Conservation (phyloP, 1,140 invertebrate species). For the Camponotus pennsylvanicus region DNA sequence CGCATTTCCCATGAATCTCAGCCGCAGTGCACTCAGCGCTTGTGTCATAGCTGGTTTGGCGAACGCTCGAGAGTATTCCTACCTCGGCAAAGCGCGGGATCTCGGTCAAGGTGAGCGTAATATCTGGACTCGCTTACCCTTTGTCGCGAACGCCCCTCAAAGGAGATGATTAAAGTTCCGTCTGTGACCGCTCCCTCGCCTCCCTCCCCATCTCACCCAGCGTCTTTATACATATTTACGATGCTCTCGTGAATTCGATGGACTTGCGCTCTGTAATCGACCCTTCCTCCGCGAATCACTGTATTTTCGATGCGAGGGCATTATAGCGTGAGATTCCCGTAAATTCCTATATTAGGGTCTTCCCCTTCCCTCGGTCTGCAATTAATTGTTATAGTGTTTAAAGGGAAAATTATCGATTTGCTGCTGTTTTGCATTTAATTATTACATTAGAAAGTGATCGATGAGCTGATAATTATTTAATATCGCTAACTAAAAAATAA, state of each 20-base stretch:
- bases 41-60: constrained; percentile 93
- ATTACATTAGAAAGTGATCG: too few relatives aligned
- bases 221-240: constrained; percentile 27
- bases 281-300: background rate
- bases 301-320: background rate
- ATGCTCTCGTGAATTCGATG: background rate
- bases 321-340: background rate
- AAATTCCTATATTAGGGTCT: too few relatives aligned
- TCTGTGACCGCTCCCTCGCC: background rate
- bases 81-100: constrained; percentile 75
- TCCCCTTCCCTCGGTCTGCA: too few relatives aligned
- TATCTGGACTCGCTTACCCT: constrained; percentile 2
- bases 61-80: constrained; percentile 91
- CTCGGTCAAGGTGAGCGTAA: constrained; percentile 72
- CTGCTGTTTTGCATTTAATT: too few relatives aligned
- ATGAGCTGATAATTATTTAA: too few relatives aligned
- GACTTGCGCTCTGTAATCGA: background rate
- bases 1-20: constrained; percentile 90
- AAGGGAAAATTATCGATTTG: too few relatives aligned
- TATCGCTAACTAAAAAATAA: too few relatives aligned
- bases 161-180: constrained; percentile 45
- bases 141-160: constrained; percentile 33
- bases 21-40: constrained; percentile 93
- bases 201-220: background rate
- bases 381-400: too few relatives aligned